phyloP scores from a whole-genome alignment of 35 echinoderm and acorn worm genomes.

The Apostichopus californicus region DNA sequence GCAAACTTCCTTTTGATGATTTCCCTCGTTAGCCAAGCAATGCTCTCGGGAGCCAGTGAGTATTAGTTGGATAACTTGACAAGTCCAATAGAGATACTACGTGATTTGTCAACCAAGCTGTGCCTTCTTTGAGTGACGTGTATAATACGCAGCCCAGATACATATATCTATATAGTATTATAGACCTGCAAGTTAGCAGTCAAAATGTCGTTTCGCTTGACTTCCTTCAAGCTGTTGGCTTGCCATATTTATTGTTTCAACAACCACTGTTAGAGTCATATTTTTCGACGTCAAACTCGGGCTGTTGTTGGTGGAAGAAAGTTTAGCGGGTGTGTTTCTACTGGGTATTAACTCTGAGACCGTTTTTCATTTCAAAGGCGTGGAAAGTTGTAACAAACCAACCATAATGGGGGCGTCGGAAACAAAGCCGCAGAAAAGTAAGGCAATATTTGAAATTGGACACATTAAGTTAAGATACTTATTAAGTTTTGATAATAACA shows the following conservation, averaged over 20 bases:
- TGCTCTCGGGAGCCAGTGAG: background rate
- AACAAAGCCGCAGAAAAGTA: slow-evolving; percentile 25
- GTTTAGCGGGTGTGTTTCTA: background rate
- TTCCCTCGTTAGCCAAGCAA: slow-evolving; percentile 6
- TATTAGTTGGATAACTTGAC: slow-evolving; percentile 2
- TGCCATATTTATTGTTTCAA: slow-evolving; percentile 24
- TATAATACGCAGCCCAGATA: background rate
- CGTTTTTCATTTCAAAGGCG: background rate
- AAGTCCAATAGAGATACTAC: background rate
- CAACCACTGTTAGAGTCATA: background rate
- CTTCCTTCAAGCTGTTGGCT: slow-evolving; percentile 11
- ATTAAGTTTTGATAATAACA: too few species aligned
- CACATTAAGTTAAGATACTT: background rate
- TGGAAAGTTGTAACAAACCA: background rate
- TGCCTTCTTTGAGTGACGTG: slow-evolving; percentile 31
- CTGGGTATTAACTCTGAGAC: background rate
- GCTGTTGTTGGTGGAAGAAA: background rate
- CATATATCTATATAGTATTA: background rate
- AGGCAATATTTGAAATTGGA: background rate
- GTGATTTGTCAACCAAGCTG: slow-evolving; percentile 29
- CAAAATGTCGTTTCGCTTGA: slow-evolving; percentile 21
- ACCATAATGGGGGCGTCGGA: slow-evolving; percentile 15
- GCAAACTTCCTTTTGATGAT: slow-evolving; percentile 1
- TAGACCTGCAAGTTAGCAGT: background rate
- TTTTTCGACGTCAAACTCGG: background rate